Percentiles rank a stretch among this genome's conserved stretches.
Conservation (phyloP, 2,113 vertebrate species). For the Psettodes erumei region DNA sequence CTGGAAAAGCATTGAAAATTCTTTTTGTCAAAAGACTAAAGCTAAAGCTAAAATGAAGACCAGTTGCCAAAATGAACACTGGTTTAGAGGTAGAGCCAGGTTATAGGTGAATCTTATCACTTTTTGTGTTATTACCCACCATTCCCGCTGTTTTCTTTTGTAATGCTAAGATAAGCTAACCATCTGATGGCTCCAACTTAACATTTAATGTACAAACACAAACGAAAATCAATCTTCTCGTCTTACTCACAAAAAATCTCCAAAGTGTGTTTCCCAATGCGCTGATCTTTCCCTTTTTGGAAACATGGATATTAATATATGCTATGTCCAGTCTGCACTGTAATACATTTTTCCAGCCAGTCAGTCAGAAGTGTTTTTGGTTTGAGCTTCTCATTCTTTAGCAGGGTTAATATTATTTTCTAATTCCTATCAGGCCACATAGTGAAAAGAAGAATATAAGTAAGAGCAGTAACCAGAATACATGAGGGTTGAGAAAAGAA, state of each 20-base stretch:
- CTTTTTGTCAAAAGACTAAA: no score
- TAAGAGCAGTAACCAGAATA: background rate
- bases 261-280: background rate
- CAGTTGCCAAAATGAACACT: no score
- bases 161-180: background rate
- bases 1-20: no score
- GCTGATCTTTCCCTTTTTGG: background rate
- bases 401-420: background rate
- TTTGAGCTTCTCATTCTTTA: background rate
- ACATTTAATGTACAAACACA: background rate
- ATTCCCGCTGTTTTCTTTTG: background rate
- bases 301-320: background rate
- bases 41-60: no score
- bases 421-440: background rate
- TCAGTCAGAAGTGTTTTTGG: background rate
- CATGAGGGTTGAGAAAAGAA: background rate
- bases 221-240: background rate
- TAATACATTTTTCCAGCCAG: conserved; percentile 1
- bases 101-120: no score
- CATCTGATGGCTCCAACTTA: no score
- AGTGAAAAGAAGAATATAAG: background rate
- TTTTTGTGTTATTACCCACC: no score
- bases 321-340: no score
- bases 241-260: background rate
- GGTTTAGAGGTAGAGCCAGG: no score